These are phyloP conservation scores for Willowsia nigromaculata DNA, from an alignment of 2,888 invertebrate species.

Conservation along the genomic window DNA sequence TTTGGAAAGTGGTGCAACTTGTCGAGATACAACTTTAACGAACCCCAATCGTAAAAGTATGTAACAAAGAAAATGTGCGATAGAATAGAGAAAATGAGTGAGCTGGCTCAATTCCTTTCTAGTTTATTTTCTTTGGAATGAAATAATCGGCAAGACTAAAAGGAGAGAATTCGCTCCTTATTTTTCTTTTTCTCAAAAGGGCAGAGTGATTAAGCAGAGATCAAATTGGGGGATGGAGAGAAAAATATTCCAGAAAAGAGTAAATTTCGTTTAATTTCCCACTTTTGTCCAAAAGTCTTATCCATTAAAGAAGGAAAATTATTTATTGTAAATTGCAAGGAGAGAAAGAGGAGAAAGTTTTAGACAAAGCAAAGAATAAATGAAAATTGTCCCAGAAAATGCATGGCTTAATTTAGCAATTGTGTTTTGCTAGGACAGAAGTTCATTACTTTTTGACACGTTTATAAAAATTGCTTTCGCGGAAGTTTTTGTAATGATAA, in stretches of 20 bases:
- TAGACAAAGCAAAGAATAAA: too few species aligned
- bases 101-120: not conserved
- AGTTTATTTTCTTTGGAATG: not conserved
- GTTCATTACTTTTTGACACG: too few species aligned
- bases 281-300: not conserved
- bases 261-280: slow-evolving; percentile 2
- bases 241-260: not conserved
- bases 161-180: not conserved
- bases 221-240: not conserved
- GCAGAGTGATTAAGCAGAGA: not conserved
- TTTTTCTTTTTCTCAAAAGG: not conserved
- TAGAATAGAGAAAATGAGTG: not conserved
- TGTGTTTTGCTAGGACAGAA: too few species aligned
- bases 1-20: slow-evolving; percentile 6
- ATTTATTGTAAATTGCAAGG: not conserved
- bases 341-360: too few species aligned
- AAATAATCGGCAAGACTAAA: not conserved
- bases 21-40: not conserved
- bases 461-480: too few species aligned
- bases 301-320: not conserved
- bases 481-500: too few species aligned
- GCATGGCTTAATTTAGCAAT: too few species aligned
- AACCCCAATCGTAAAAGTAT: not conserved
- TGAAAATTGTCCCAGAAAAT: too few species aligned
- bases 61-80: not conserved